phyloP scores from a whole-genome alignment of 2,797 vertebrate genomes.

The Eulemur rubriventer region DNA sequence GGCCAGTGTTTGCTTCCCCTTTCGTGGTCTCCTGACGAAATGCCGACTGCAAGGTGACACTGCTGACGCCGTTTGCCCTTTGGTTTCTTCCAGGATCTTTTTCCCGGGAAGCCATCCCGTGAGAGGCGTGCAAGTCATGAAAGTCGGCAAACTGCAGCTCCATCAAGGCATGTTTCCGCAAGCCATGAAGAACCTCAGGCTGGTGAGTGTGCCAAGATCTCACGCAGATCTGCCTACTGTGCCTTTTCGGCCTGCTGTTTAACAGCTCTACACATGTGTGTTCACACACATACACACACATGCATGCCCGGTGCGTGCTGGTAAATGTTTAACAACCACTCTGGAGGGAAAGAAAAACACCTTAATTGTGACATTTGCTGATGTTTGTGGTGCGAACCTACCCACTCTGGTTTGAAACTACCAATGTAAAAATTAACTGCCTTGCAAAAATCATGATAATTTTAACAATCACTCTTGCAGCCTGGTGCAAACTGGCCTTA shows the following conservation, averaged over 20 bases:
- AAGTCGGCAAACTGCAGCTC: conserved; percentile 94
- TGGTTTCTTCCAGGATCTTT: conserved; percentile 87
- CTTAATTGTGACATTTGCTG: background rate
- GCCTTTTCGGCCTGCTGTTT: background rate
- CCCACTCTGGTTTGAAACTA: background rate
- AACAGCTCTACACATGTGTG: background rate
- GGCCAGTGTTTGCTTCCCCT: conserved; percentile 61
- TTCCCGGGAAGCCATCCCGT: conserved; percentile 93
- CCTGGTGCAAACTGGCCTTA: background rate
- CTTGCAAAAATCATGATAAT: background rate
- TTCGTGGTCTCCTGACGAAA: conserved; percentile 62
- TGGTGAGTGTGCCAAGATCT: conserved; percentile 86
- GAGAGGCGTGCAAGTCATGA: conserved; percentile 93
- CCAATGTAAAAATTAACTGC: background rate
- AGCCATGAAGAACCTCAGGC: conserved; percentile 90
- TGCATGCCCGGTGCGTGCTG: fast-evolving
- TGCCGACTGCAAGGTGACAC: conserved; percentile 70
- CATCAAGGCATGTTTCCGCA: conserved; percentile 88
- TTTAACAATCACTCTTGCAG: background rate
- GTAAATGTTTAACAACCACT: background rate
- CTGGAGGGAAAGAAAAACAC: background rate
- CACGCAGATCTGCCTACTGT: fast-evolving
- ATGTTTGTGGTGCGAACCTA: background rate
- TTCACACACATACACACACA: no score
- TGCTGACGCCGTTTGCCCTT: conserved; percentile 57